Percentiles rank a stretch among this genome's conserved stretches.
Evolutionary conservation across 2,888 invertebrate species (phyloP).

Genomic region (Monoplex corrugatus): DNA sequence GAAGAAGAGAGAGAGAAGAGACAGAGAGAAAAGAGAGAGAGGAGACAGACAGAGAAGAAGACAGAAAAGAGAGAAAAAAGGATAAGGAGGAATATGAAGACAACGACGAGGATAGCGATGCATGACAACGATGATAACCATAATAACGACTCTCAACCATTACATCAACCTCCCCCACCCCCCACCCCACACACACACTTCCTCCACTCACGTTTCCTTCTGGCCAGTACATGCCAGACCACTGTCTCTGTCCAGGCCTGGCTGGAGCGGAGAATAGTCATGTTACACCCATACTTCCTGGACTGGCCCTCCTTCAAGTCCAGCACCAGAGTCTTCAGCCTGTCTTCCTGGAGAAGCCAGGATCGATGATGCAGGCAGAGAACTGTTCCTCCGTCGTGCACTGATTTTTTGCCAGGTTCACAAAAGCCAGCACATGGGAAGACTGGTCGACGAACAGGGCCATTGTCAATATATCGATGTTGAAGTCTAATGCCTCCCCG

Average conservation of each 20-base stretch:
- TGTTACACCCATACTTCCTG: constrained; percentile 26
- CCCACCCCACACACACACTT: neutral
- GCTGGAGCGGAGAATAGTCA: neutral
- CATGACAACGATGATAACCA: no score
- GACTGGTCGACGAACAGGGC: constrained; percentile 30
- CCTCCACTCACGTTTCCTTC: constrained; percentile 6
- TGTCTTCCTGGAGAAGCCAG: neutral
- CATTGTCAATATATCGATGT: constrained; percentile 32
- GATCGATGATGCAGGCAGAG: constrained; percentile 14
- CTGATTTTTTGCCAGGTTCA: neutral
- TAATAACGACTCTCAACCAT: neutral
- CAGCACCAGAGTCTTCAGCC: constrained; percentile 32
- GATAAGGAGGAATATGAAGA: no score
- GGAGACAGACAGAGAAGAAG: no score
- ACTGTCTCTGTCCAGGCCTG: neutral
- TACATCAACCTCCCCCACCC: neutral
- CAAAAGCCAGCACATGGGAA: constrained; percentile 3
- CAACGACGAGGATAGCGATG: no score
- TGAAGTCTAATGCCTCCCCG: neutral
- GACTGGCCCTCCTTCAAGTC: constrained; percentile 4
- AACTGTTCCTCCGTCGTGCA: constrained; percentile 33
- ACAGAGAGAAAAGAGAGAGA: no score
- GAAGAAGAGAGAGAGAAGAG: neutral
- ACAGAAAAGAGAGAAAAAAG: no score
- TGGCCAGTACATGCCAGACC: neutral